A percentile compares a stretch with the other conserved stretches of the same genome.
phyloP scores from a whole-genome alignment of 2,888 invertebrate genomes.

The Luperina testacea region DNA sequence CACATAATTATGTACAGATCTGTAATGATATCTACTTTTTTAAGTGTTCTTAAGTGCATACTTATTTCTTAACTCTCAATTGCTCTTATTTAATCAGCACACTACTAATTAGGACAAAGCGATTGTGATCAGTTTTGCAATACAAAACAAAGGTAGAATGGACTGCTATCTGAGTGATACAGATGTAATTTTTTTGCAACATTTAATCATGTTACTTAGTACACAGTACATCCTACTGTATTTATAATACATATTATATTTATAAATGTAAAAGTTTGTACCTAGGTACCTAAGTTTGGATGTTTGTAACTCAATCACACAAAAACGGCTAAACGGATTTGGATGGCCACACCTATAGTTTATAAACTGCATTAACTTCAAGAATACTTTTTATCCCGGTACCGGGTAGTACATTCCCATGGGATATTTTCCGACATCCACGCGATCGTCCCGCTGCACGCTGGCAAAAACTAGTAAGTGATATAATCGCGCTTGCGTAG shows the following conservation, averaged over 20 bases:
- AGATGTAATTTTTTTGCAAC: slow-evolving; percentile 31
- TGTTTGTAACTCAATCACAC: neutral
- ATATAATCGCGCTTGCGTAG: neutral
- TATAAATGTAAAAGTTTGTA: neutral
- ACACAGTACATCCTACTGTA: no score
- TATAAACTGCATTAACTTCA: neutral
- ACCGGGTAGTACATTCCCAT: neutral
- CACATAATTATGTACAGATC: neutral
- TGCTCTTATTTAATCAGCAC: slow-evolving; percentile 21
- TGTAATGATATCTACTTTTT: neutral
- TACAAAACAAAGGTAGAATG: slow-evolving; percentile 51
- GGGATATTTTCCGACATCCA: neutral
- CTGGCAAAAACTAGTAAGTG: neutral
- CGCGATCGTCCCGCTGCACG: neutral
- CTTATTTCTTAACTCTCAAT: slow-evolving; percentile 18
- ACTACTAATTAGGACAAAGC: slow-evolving; percentile 36
- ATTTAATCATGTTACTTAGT: neutral
- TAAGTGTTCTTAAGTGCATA: neutral
- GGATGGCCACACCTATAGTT: neutral
- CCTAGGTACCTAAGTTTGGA: neutral
- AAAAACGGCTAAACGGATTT: neutral
- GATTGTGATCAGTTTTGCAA: slow-evolving; percentile 59
- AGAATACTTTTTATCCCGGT: neutral
- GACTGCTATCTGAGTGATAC: slow-evolving; percentile 32
- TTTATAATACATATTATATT: no score